Evolutionary conservation across 2,888 invertebrate genomes (phyloP).

Genomic region (Pegoplata infirma): DNA sequence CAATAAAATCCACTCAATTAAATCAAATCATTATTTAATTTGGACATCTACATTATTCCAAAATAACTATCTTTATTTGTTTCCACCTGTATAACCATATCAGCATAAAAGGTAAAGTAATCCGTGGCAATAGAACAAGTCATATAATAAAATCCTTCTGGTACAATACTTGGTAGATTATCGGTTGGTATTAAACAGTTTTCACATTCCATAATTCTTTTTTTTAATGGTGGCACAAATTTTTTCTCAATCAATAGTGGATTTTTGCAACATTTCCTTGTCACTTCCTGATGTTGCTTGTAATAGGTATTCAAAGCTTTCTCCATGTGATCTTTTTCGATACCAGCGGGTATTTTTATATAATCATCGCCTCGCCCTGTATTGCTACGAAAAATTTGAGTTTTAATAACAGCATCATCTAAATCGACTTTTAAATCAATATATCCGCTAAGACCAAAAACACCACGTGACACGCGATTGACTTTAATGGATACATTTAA

Average conservation of each 20-base stretch:
- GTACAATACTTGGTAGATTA: neutral
- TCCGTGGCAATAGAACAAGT: neutral
- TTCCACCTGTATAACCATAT: neutral
- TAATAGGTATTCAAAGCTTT: conserved; percentile 2
- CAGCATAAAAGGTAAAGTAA: neutral
- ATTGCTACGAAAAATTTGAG: neutral
- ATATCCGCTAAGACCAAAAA: conserved; percentile 8
- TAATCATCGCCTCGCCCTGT: conserved; percentile 1
- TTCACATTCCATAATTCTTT: neutral
- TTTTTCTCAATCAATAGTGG: neutral
- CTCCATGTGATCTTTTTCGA: neutral
- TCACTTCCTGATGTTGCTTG: neutral
- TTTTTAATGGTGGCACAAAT: neutral
- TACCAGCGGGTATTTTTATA: neutral
- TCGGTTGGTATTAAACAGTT: conserved; percentile 5
- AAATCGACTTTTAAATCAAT: neutral
- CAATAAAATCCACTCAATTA: no score
- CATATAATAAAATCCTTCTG: neutral
- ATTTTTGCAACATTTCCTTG: conserved; percentile 2
- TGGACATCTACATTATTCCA: no score
- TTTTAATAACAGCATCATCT: neutral
- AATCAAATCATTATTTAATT: no score
- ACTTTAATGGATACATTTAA: neutral
- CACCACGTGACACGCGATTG: neutral
- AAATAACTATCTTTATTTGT: no score